phyloP scores from a whole-genome alignment of 2,113 vertebrate genomes.

The Progne subis region DNA sequence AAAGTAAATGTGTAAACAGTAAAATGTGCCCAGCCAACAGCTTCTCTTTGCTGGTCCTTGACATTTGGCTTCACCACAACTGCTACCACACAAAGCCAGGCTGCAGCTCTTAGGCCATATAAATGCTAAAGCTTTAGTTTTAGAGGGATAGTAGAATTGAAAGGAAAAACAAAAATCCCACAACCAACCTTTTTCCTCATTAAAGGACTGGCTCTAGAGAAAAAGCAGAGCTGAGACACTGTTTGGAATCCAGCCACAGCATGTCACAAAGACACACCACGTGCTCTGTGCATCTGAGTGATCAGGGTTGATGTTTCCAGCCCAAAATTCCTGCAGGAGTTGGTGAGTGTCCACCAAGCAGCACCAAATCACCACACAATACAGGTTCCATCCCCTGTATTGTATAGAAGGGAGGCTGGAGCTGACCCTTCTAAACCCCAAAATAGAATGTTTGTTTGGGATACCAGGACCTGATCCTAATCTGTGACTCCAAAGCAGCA shows the following conservation, averaged over 20 bases:
- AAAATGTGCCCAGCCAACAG: not conserved
- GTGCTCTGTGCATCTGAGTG: fast-evolving
- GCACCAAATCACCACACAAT: not conserved
- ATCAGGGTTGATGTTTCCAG: not conserved
- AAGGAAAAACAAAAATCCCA: not conserved
- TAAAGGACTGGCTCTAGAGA: not conserved
- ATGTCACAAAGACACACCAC: not conserved
- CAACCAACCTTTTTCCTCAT: not conserved
- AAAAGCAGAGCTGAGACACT: not conserved
- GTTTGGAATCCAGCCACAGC: not conserved
- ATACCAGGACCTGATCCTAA: not conserved
- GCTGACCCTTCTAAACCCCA: not conserved
- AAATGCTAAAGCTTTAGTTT: not conserved
- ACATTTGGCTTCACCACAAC: not conserved
- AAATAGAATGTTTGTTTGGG: not conserved
- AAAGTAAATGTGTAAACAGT: not conserved
- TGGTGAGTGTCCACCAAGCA: not conserved
- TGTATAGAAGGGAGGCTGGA: not conserved
- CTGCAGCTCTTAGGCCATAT: not conserved
- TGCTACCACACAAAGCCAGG: not conserved
- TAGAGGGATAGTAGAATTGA: not conserved
- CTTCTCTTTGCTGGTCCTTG: not conserved
- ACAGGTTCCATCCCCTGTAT: fast-evolving
- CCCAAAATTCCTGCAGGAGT: not conserved
- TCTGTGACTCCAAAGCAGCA: not conserved